Percentiles rank a stretch among this genome's conserved stretches.
Conservation (phyloP, 2,113 vertebrate species). For the Hucho hucho region DNA sequence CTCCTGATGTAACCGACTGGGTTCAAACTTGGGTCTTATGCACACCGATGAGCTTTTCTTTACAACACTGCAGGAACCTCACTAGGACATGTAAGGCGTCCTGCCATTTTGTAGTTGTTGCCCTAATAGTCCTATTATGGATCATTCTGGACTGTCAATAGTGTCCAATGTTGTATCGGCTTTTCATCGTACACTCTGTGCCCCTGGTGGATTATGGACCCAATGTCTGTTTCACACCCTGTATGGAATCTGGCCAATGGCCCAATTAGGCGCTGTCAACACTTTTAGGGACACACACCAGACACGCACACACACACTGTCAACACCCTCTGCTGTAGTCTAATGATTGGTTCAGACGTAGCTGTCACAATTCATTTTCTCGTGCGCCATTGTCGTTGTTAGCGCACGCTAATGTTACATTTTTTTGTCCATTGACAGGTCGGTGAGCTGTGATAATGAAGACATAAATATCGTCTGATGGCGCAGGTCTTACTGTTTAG, state of each 20-base stretch:
- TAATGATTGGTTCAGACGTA: slow-evolving; percentile 13
- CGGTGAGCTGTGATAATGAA: slow-evolving; percentile 46
- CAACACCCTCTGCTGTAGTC: neutral
- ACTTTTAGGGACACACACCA: neutral
- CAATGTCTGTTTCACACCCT: neutral
- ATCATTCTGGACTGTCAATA: neutral
- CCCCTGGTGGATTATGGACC: neutral
- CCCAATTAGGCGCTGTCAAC: neutral
- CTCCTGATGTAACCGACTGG: slow-evolving; percentile 16
- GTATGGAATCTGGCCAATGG: neutral
- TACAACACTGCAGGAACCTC: slow-evolving; percentile 22
- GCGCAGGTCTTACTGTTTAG: slow-evolving; percentile 20
- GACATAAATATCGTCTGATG: slow-evolving; percentile 50
- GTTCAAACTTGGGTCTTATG: too few relatives aligned
- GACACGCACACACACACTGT: neutral
- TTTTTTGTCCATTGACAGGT: slow-evolving; percentile 33
- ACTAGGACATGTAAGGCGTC: neutral
- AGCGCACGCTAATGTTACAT: slow-evolving; percentile 28
- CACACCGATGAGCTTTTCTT: too few relatives aligned
- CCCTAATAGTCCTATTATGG: neutral
- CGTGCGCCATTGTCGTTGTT: slow-evolving; percentile 7
- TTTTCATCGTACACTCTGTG: neutral
- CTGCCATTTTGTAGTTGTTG: neutral
- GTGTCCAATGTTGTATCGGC: neutral
- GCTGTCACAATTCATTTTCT: slow-evolving; percentile 25